These are phyloP conservation scores for Gobionotothen gibberifrons DNA, from an alignment of 2,797 vertebrate genomes.

Conservation along the genomic window DNA sequence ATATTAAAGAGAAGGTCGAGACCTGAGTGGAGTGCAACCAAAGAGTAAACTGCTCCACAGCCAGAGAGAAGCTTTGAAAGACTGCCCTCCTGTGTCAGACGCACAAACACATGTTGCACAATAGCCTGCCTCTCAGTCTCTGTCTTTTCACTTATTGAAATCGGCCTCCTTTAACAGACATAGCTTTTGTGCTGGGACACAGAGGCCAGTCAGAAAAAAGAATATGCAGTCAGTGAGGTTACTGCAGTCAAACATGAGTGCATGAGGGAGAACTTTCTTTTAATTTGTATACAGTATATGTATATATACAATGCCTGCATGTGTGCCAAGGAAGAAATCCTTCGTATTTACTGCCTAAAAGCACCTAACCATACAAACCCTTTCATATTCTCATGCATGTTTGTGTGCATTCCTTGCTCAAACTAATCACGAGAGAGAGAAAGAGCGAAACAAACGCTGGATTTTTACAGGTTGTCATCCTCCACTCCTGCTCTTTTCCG, in stretches of 20 bases:
- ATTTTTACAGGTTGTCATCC: constrained; percentile 76
- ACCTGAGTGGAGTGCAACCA: neutral
- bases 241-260: constrained; percentile 5
- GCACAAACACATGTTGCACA: constrained; percentile 66
- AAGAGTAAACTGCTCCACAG: constrained; percentile 13
- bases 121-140: constrained; percentile 3
- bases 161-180: constrained; percentile 13
- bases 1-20: neutral
- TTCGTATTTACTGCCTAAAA: constrained; percentile 15
- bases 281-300: constrained; percentile 11
- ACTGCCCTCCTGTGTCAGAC: constrained; percentile 79
- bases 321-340: neutral
- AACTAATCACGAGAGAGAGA: constrained; percentile 44
- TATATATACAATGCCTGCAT: constrained; percentile 15
- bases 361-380: neutral
- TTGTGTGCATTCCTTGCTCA: constrained; percentile 55
- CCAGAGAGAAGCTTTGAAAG: constrained; percentile 64
- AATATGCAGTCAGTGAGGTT: neutral
- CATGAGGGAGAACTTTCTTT: neutral
- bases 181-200: constrained; percentile 21
- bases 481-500: constrained; percentile 64
- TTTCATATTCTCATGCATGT: constrained; percentile 19
- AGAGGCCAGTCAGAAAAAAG: constrained; percentile 16
- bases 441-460: constrained; percentile 43
- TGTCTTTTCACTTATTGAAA: constrained; percentile 22